phyloP scores from a whole-genome alignment of 2,888 invertebrate genomes.

The Hydrotaea diabolus region DNA sequence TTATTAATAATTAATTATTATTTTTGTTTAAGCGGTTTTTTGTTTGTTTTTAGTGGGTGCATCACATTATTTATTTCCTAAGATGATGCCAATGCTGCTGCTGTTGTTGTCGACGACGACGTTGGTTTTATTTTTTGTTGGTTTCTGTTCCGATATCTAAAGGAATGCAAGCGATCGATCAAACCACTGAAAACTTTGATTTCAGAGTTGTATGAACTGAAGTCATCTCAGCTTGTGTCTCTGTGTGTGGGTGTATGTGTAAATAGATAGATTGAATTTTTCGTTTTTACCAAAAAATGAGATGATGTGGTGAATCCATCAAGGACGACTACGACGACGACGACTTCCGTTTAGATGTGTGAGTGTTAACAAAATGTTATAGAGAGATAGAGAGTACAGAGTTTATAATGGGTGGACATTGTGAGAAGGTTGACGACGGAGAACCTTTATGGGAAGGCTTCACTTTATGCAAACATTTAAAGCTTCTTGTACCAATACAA shows the following conservation, averaged over 20 bases:
- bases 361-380: not conserved
- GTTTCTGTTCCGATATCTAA: slow-evolving; percentile 41
- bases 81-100: slow-evolving; percentile 18
- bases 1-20: slow-evolving; percentile 32
- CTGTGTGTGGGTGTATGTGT: not conserved
- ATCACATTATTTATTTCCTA: slow-evolving; percentile 40
- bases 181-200: not conserved
- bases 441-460: slow-evolving; percentile 12
- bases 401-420: not conserved
- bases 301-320: not conserved
- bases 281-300: not conserved
- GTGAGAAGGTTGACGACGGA: slow-evolving; percentile 12
- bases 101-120: slow-evolving; percentile 8
- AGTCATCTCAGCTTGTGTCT: slow-evolving; percentile 6
- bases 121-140: not conserved
- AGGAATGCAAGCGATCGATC: slow-evolving; percentile 20
- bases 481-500: slow-evolving; percentile 96
- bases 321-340: not conserved
- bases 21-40: slow-evolving; percentile 54
- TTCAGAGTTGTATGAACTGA: not conserved
- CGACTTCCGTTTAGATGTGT: slow-evolving; percentile 2
- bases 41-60: slow-evolving; percentile 58
- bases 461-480: slow-evolving; percentile 81
- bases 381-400: not conserved
- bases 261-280: not conserved